A percentile compares a stretch with the other conserved stretches of the same genome.
phyloP scores from a whole-genome alignment of 1,140 invertebrate species.

The Arctopsyche grandis region DNA sequence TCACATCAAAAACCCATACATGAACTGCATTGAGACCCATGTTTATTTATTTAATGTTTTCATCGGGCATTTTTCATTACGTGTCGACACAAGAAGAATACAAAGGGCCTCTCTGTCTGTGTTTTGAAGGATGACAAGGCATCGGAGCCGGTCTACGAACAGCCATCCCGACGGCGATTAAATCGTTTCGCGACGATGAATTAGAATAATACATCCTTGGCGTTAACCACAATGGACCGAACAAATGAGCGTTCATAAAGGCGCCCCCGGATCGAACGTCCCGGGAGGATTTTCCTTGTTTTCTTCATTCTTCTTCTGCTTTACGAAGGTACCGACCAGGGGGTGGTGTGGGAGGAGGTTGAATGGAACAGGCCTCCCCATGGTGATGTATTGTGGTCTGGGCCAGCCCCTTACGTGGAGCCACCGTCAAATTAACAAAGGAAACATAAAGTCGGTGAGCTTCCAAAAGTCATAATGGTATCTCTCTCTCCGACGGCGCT shows the following conservation, averaged over 20 bases:
- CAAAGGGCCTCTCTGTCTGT: no score
- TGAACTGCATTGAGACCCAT: no score
- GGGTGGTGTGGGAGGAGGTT: neutral
- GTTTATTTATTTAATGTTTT: no score
- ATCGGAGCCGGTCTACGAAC: no score
- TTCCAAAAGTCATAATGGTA: constrained; percentile 34
- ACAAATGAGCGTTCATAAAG: constrained; percentile 10
- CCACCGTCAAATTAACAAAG: constrained; percentile 41
- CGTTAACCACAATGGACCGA: neutral
- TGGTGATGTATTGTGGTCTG: neutral
- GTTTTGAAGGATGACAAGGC: no score
- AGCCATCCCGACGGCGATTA: no score
- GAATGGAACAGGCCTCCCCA: neutral
- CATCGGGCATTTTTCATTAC: no score
- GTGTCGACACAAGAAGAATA: no score
- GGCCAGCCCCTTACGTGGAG: neutral
- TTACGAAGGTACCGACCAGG: neutral
- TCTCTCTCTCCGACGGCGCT: neutral
- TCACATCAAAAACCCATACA: no score
- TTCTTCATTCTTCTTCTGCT: neutral
- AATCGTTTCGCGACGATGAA: neutral
- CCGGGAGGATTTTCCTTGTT: neutral
- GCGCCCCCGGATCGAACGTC: neutral
- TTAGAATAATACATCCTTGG: neutral
- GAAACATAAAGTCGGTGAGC: constrained; percentile 38